Conservation (phyloP, 2,113 vertebrate genomes). For the Butastur rufipennis region DNA sequence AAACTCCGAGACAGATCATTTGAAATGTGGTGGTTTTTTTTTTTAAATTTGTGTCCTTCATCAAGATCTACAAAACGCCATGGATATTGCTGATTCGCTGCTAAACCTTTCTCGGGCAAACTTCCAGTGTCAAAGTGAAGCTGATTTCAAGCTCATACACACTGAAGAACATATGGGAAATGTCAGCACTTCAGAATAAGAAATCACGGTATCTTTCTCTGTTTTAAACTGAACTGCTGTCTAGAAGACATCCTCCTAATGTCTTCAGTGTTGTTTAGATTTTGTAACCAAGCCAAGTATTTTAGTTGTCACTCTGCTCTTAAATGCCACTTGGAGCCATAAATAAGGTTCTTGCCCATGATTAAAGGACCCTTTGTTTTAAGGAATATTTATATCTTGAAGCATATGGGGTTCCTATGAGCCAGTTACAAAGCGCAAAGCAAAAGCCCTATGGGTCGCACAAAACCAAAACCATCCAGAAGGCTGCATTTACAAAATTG, state of each 20-base stretch:
- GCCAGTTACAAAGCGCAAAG: not conserved
- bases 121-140: slow-evolving; percentile 46
- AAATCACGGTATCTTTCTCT: not conserved
- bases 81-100: not conserved
- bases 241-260: not conserved
- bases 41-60: not conserved
- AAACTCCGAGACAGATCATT: not conserved
- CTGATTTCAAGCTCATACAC: slow-evolving; percentile 32
- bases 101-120: slow-evolving; percentile 33
- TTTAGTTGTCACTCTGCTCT: slow-evolving; percentile 54
- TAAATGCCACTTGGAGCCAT: slow-evolving; percentile 47
- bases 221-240: not conserved
- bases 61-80: not conserved
- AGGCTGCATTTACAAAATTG: not conserved
- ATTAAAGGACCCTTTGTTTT: slow-evolving; percentile 56
- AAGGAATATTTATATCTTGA: not conserved
- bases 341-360: not conserved
- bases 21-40: not conserved
- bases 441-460: not conserved
- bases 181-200: slow-evolving; percentile 46
- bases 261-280: not conserved
- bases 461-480: not conserved
- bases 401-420: not conserved
- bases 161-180: slow-evolving; percentile 52
- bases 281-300: slow-evolving; percentile 9